phyloP scores from a whole-genome alignment of 2,113 vertebrate genomes.

The Lepus europaeus region DNA sequence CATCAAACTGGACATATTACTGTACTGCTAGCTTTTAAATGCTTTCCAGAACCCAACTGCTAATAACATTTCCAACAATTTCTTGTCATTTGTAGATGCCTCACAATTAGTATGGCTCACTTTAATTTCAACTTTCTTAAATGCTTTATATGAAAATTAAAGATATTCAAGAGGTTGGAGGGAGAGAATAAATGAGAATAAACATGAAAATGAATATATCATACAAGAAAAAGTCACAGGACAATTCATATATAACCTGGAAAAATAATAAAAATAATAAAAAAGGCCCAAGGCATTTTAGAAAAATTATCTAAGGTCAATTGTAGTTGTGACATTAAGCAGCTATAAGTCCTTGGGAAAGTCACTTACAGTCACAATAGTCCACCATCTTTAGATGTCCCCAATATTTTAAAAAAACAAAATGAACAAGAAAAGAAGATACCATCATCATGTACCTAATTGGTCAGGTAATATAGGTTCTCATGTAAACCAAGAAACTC shows the following conservation, averaged over 20 bases:
- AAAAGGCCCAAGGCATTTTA: background rate
- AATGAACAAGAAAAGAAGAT: background rate
- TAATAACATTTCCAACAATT: conserved; percentile 20
- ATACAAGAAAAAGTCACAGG: background rate
- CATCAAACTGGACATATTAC: background rate
- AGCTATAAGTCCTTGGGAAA: background rate
- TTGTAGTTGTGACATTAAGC: background rate
- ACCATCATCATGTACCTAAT: background rate
- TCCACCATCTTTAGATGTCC: background rate
- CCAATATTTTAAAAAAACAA: background rate
- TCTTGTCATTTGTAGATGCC: background rate
- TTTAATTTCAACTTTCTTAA: conserved; percentile 45
- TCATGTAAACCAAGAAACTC: background rate
- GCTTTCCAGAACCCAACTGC: background rate
- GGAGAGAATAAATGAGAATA: background rate
- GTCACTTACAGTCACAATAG: background rate
- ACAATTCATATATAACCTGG: conserved; percentile 15
- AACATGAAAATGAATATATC: background rate
- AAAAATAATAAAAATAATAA: background rate
- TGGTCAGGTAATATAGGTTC: background rate
- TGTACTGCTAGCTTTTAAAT: background rate
- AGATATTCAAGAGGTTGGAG: conserved; percentile 1
- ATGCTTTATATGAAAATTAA: background rate
- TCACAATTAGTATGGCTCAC: conserved; percentile 15
- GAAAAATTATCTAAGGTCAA: background rate